Percentiles rank a stretch among this genome's conserved stretches.
phyloP scores from a whole-genome alignment of 2,888 invertebrate species.

The Calameuta idolon region DNA sequence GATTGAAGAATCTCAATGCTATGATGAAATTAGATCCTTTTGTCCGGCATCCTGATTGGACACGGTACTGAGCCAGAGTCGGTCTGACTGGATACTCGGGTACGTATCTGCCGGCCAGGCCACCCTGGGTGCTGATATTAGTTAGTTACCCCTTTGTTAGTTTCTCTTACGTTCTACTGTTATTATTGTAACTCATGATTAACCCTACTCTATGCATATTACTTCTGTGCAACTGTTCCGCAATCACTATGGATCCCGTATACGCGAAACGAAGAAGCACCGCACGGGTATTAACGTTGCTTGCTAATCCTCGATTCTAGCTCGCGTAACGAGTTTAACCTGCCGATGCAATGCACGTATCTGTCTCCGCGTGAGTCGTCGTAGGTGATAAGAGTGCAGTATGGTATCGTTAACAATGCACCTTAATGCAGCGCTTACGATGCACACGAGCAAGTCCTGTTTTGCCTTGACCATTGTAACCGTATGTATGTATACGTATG shows the following conservation, averaged over 20 bases:
- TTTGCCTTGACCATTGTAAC: neutral
- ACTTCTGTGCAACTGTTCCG: neutral
- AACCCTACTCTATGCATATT: neutral
- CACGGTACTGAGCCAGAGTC: neutral
- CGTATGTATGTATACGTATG: neutral
- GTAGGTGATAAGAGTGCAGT: neutral
- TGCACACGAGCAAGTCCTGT: neutral
- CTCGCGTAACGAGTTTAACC: neutral
- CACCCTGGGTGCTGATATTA: neutral
- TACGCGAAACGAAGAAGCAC: neutral
- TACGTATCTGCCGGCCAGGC: neutral
- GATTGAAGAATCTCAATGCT: neutral
- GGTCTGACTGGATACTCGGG: neutral
- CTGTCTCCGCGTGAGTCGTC: neutral
- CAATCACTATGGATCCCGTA: neutral
- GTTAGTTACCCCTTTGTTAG: neutral
- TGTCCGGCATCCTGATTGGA: neutral
- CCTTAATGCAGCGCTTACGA: neutral
- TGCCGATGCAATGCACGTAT: neutral
- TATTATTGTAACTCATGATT: neutral
- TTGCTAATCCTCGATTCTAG: neutral
- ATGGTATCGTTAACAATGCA: neutral
- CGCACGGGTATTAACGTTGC: neutral
- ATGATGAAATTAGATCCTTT: conserved; percentile 6
- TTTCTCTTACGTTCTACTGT: neutral